Base-by-base conservation (phyloP, 2,113 vertebrate genomes). In the Apteryx mantelli region DNA sequence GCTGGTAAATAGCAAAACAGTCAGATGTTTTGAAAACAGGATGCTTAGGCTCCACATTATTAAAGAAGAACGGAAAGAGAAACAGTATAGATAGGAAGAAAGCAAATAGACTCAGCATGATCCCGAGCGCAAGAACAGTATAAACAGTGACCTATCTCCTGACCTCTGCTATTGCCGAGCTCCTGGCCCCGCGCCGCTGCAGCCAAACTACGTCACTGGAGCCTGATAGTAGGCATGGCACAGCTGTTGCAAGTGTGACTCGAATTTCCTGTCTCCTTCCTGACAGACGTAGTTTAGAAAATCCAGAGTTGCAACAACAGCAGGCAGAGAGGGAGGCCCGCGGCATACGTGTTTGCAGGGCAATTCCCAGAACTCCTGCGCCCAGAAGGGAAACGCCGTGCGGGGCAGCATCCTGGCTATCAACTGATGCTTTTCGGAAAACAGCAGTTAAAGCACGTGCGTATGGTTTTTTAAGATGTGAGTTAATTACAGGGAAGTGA, bases 201-300 rank as follows among this genome's bases (percentile, higher is more conserved):
- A 96, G 98, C 98, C 97, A 88, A 97, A 88, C 95, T 75, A 98
- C 98, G 98, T 98, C 98, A 98, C 86, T 97, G 79, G 93, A 95
- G 97, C 97, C 98, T 97, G 98, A 98, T 97, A 98, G 98, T 97
- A 97, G 98, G 97, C 98, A 98, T 95, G 97, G 98, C 90, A 71
- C 98, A 98, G 98, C 98, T 98, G 98, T 98, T 97, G 95, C 96
- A 97, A 98, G 98, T 98, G 98, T 99, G 99, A 99, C 98, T 98
- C 98, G 98, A 98, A 98, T 98, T 99, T 99, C 99, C 99, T 99
- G 99, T 99, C 99, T 99, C 99, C 99, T 99, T 99, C 99, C 99
- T 99, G 98, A 98, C 98, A 97, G 97, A 98, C 91, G 91, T 97
- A 96, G 97, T 96, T 98, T 96, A 95, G 98, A 99, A 98, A 99